phyloP scores from a whole-genome alignment of 2,797 vertebrate genomes.

The Chrosomus eos region DNA sequence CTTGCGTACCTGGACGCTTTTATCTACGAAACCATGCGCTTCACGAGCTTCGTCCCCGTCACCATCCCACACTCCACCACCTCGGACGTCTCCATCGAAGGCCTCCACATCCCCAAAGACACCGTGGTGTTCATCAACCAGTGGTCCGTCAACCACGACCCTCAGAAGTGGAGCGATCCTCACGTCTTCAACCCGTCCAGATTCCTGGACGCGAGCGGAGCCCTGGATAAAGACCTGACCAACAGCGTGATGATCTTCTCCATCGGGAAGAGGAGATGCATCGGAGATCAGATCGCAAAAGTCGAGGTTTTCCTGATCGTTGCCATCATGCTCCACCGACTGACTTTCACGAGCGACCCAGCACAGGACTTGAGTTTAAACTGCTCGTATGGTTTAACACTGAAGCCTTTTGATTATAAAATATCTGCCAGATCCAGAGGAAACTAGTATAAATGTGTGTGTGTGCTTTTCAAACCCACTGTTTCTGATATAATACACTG shows the following conservation, averaged over 20 bases:
- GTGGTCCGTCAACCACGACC: constrained; percentile 96
- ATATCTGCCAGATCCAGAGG: constrained; percentile 70
- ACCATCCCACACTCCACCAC: constrained; percentile 95
- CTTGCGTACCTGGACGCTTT: constrained; percentile 89
- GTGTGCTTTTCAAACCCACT: constrained; percentile 17
- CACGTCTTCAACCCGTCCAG: constrained; percentile 88
- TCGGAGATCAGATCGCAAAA: constrained; percentile 91
- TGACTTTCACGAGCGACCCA: constrained; percentile 76
- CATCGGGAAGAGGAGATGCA: constrained; percentile 89
- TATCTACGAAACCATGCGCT: constrained; percentile 92
- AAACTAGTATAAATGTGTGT: constrained; percentile 52
- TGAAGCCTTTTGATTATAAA: constrained; percentile 79
- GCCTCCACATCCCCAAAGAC: constrained; percentile 92
- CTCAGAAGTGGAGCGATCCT: constrained; percentile 88
- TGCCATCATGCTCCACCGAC: constrained; percentile 81
- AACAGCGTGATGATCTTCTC: constrained; percentile 92
- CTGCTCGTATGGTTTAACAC: constrained; percentile 77
- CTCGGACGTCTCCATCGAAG: constrained; percentile 85
- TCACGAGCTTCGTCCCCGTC: constrained; percentile 92
- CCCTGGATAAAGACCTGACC: constrained; percentile 83
- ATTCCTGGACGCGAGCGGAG: constrained; percentile 86
- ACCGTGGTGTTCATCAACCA: constrained; percentile 96
- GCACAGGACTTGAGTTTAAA: constrained; percentile 72
- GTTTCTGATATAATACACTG: not conserved
- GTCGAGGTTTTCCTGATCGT: constrained; percentile 83